A percentile compares a stretch with the other conserved stretches of the same genome.
Conservation (phyloP, 2,888 invertebrate genomes). For the Coelinius sp. region DNA sequence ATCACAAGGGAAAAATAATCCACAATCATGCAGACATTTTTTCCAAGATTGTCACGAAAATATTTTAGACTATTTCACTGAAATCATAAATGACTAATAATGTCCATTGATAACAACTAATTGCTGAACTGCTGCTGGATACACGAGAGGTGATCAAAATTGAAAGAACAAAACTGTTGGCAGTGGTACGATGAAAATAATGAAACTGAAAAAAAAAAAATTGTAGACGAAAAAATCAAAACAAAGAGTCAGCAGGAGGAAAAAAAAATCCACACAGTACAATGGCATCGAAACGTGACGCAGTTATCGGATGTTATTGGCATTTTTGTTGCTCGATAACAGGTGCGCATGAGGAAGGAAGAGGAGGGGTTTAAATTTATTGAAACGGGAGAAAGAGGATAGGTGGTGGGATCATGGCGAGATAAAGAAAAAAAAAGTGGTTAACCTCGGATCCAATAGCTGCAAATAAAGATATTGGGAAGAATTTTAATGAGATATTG, state of each 20-base stretch:
- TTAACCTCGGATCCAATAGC: not conserved
- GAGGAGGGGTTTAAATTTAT: slow-evolving; percentile 55
- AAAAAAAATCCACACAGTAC: slow-evolving; percentile 54
- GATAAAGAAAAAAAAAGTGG: not conserved
- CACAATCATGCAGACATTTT: slow-evolving; percentile 69
- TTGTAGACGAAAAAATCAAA: slow-evolving; percentile 17
- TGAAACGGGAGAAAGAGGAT: not conserved
- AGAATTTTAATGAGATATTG: not conserved
- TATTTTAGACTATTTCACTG: slow-evolving; percentile 74
- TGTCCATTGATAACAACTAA: not conserved
- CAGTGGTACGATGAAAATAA: slow-evolving; percentile 24
- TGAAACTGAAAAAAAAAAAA: slow-evolving; percentile 25
- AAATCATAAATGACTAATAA: slow-evolving; percentile 7
- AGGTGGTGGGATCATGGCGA: not conserved
- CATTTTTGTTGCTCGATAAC: slow-evolving; percentile 64
- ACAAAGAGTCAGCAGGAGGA: slow-evolving; percentile 27
- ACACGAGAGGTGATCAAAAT: not conserved
- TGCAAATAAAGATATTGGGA: not conserved
- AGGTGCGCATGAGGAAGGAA: slow-evolving; percentile 56
- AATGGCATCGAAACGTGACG: slow-evolving; percentile 58
- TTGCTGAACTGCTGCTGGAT: not conserved
- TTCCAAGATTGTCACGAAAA: slow-evolving; percentile 76
- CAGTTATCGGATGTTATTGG: slow-evolving; percentile 65
- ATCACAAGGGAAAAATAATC: slow-evolving; percentile 54
- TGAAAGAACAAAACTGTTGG: slow-evolving; percentile 1